Evolutionary conservation across 1,140 invertebrate species (phyloP).

Genomic region (Brachionus asplanchnoidis): DNA sequence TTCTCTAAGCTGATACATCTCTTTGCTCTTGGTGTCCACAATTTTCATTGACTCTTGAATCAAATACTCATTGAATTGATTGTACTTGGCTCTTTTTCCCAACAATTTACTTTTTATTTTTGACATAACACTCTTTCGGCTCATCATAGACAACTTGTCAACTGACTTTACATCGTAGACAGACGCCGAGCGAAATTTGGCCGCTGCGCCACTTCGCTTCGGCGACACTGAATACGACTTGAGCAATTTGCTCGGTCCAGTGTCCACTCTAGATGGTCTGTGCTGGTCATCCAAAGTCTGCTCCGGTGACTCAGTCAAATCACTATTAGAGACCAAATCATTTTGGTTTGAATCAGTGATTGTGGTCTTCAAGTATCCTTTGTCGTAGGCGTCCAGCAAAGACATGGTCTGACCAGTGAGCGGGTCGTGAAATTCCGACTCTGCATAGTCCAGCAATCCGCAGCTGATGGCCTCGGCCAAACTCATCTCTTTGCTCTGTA

Average conservation of each 20-base stretch:
- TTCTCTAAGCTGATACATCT: neutral
- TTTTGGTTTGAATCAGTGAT: neutral
- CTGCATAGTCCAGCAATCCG: slow-evolving; percentile 50
- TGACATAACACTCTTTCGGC: slow-evolving; percentile 2
- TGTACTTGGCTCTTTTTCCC: slow-evolving; percentile 21
- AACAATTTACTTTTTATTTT: neutral
- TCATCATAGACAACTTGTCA: neutral
- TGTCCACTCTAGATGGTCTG: neutral
- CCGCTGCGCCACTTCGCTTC: neutral
- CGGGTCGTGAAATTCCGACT: slow-evolving; percentile 49
- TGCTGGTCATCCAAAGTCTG: too few relatives aligned
- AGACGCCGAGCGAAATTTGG: neutral
- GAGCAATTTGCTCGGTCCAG: neutral
- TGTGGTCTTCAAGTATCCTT: slow-evolving; percentile 31
- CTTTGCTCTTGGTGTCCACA: neutral
- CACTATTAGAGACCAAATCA: neutral
- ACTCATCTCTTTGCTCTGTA: slow-evolving; percentile 50
- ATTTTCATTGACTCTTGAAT: slow-evolving; percentile 12
- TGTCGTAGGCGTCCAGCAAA: slow-evolving; percentile 33
- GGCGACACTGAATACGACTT: slow-evolving; percentile 8
- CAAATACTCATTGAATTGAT: neutral
- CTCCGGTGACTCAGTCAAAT: too few relatives aligned
- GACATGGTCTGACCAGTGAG: slow-evolving; percentile 47
- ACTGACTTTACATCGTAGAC: neutral
- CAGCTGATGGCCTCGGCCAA: slow-evolving; percentile 50